A percentile compares a stretch with the other conserved stretches of the same genome.
These are phyloP conservation scores for Tadarida brasiliensis DNA, from an alignment of 2,797 vertebrate genomes.

Conservation along the genomic window DNA sequence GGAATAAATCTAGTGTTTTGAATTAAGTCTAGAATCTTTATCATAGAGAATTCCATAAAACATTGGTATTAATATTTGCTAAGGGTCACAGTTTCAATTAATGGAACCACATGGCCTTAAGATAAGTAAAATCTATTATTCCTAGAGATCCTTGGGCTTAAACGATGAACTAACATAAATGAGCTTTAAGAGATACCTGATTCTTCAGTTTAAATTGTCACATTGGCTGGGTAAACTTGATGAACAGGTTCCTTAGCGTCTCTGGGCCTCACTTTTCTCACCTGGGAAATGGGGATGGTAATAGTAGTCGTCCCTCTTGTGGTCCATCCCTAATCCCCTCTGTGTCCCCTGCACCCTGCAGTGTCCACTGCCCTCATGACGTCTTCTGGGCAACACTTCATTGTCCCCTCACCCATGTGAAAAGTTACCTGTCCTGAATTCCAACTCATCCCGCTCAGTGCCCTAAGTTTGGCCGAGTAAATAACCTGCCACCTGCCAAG, in stretches of 20 bases:
- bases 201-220: background rate
- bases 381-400: background rate
- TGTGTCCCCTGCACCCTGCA: background rate
- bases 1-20: background rate
- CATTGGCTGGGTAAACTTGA: background rate
- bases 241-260: background rate
- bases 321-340: too few species aligned
- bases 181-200: background rate
- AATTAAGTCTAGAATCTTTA: slow-evolving; percentile 26
- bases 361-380: too few species aligned
- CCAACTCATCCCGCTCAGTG: background rate
- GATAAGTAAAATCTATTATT: slow-evolving; percentile 16
- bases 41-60: slow-evolving; percentile 37
- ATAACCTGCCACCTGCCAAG: background rate
- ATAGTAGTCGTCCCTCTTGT: background rate
- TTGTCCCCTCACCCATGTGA: background rate
- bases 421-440: background rate
- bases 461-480: background rate
- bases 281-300: slow-evolving; percentile 22
- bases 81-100: slow-evolving; percentile 52
- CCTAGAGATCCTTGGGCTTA: background rate
- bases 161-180: slow-evolving; percentile 45
- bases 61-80: background rate
- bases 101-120: background rate
- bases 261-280: slow-evolving; percentile 40